Percentiles rank a stretch among this genome's conserved stretches.
These are phyloP conservation scores for Sylvia borin DNA, from an alignment of 2,797 vertebrate species.

Conservation along the genomic window DNA sequence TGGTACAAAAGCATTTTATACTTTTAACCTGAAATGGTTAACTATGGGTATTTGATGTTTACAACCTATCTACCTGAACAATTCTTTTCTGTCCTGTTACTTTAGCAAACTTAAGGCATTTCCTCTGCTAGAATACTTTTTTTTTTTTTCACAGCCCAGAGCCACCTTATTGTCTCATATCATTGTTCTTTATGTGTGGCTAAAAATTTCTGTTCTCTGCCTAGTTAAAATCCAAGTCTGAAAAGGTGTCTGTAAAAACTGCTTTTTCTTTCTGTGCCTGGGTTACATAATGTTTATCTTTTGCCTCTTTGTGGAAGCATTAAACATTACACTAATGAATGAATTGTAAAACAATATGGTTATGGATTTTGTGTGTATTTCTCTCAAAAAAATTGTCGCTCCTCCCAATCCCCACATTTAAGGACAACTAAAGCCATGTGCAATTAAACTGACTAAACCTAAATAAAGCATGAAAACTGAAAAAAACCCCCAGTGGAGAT, in stretches of 20 bases:
- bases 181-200: not conserved
- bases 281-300: conserved; percentile 32
- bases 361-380: not conserved
- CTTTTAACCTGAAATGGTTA: not conserved
- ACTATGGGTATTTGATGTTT: not conserved
- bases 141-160: not conserved
- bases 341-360: not conserved
- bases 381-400: not conserved
- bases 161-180: not conserved
- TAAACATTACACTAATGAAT: conserved; percentile 40
- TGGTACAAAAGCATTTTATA: not conserved
- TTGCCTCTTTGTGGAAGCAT: conserved; percentile 52
- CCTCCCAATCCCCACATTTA: not conserved
- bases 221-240: not conserved
- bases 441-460: not conserved
- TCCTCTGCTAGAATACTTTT: not conserved
- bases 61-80: not conserved
- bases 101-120: not conserved
- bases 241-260: conserved; percentile 23
- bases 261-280: conserved; percentile 37
- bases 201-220: not conserved
- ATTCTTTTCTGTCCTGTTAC: not conserved
- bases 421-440: not conserved
- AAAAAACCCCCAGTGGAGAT: fast-evolving
- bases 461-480: not conserved